A percentile compares a stretch with the other conserved stretches of the same genome.
Conservation (phyloP, 1,140 invertebrate species). For the Nephotettix cincticeps region DNA sequence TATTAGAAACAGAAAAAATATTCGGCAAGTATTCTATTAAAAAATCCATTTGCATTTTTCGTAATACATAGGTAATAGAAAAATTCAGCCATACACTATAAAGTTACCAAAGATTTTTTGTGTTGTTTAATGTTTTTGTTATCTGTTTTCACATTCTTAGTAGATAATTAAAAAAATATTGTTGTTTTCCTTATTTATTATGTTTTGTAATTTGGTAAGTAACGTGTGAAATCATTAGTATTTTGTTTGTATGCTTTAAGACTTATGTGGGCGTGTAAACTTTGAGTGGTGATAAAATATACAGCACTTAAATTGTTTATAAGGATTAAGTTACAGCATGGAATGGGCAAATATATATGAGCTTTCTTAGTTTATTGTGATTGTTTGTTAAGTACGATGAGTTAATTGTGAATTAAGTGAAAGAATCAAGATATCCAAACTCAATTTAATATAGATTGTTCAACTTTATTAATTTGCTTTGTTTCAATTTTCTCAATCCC, state of each 20-base stretch:
- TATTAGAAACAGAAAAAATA: not conserved
- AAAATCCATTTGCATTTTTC: not conserved
- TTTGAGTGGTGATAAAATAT: not conserved
- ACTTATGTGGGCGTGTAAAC: not conserved
- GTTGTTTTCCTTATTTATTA: not conserved
- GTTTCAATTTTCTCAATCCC: too few species aligned
- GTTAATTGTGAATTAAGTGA: too few species aligned
- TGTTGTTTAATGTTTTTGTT: not conserved
- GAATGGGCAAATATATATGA: too few species aligned
- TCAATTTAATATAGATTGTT: too few species aligned
- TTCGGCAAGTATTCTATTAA: not conserved
- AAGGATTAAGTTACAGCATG: too few species aligned
- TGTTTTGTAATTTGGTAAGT: not conserved
- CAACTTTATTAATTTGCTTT: too few species aligned
- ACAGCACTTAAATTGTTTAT: not conserved
- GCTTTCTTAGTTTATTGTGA: too few species aligned
- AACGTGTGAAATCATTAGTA: not conserved
- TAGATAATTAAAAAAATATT: not conserved
- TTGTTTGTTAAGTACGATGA: too few species aligned
- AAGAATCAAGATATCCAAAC: too few species aligned
- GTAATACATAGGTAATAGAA: not conserved
- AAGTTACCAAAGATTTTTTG: constrained; percentile 22
- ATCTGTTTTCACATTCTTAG: not conserved
- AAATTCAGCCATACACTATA: not conserved
- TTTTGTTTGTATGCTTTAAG: not conserved